Base-by-base conservation (phyloP, 2,797 vertebrate species). In the Psittacula derbiana region DNA sequence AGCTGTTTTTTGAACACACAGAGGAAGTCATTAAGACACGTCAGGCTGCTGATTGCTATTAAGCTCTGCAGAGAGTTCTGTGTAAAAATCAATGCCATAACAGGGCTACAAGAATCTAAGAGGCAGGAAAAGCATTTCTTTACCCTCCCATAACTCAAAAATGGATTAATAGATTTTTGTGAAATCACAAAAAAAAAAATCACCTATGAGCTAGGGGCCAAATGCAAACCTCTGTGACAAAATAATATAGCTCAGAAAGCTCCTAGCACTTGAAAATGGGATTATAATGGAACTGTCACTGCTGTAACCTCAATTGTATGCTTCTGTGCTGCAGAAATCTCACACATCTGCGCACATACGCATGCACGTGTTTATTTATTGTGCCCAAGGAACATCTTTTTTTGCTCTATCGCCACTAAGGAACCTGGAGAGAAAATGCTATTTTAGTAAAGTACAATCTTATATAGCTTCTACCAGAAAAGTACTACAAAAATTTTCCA, bases 21-120 rank as follows among this genome's bases (percentile, higher is more conserved):
- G 76, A 96, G 95, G 94, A 97, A 97, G 86, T 95, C 96, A 95
- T 96, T 93, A 96, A 94, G 86, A 78, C 95, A 96, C 92, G 85
- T 97, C 95, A 95, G 83, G 93, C 91, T 95, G 88, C 91, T 92
- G 95, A 96, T 96, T 96, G 91, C 92, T 96, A 74, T 96, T 96
- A 96, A 96, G 94, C 78, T 93, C 95, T 93, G 70, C 60, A 43
- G 95, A 96, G 91, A 80, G 66, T 88, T 93, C 91, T 88, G 73
- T 90, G 90, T 90, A 92, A 96, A 97, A 96, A 93, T 96, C 95
- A 94, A 94, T 94, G 76, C 81, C 44, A 50, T 86, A 95, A 85
- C 86, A 95, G 74, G 80, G 33, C 88, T 96, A 90, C 80, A 94
- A 44, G 90, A 94, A 85, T 50, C 74, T 69, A 46, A 85, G 61